Base-by-base conservation (phyloP, 1,140 invertebrate species). In the Drosophila sturtevanti region DNA sequence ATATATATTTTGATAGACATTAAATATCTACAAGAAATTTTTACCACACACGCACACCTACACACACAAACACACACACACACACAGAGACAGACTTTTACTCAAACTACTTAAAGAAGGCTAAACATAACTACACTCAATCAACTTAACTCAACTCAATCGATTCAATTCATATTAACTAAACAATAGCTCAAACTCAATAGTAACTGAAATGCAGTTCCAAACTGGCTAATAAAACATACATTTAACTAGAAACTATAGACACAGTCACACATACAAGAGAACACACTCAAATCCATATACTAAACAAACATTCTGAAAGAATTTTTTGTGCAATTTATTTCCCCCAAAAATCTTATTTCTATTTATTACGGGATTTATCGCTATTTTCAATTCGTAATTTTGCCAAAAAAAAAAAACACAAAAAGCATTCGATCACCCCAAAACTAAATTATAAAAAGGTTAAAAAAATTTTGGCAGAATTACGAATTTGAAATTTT, bases 131-230 rank as follows among this genome's bases (percentile, higher is more conserved):
- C 84, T 89, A 89, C 72, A 61, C 38, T 48, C 59, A 61, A 60
- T 63, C 68, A 72, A n/a, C n/a, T n/a, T n/a, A n/a, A 48, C 65
- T 56, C 60, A 51, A 79, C 31, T 66, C 24, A 61, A 38, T 72
- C 69, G 69, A 72, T 34, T 56, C 54, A 78, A 82, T 52, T 51
- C 63, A 48, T 48, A 16, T 48, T 21, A 48, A 48, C 41, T 48
- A 48, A 79, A 79, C 73, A 82, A 87, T 80, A 87, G 84, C 77
- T 77, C 76, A 87, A 73, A 82, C 84, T 84, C 79, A 80, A 84
- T 87, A 89, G 84, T 87, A 87, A 89, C 82, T 87, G 79, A 87
- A 79, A 71, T 44, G 44, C 84, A 71, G 84, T 89, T 89, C 65
- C 37, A 89, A 89, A 89, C 84, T 89, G 80, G 41, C 79, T 52